Base-by-base conservation (phyloP, 2,888 invertebrate species). In the Biston stratarius region DNA sequence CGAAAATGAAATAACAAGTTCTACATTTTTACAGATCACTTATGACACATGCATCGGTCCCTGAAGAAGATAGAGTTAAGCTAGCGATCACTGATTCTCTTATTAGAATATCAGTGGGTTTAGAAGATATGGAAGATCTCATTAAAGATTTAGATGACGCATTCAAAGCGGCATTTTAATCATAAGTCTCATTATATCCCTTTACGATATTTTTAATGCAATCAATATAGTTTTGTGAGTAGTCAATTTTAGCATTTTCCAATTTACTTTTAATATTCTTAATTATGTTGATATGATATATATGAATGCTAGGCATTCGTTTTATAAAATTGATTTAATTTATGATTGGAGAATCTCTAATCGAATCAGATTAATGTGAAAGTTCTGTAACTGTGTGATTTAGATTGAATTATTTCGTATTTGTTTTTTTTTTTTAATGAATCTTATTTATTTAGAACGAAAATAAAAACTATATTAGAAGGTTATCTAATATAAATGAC, bases 11-110 rank as follows among this genome's bases (percentile, higher is more conserved):
- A 38, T 40, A 52, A 55, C 59, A 38, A 33, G 49, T 61, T 64
- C 51, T 57, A 15, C 42, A 57, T 48, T 66, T 79, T 24, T 93
- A 44, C 85, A 97, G 97, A 70, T 96, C 96, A 33, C 87, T 98
- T 36, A 99, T 99, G 99, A 99, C 99, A 0, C 99, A 99, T 84
- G 97, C 98, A 0, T 97, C 98, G 0, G 96, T 99, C 38, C 97
- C 98, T 0, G 95, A 94, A 62, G 96, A 96, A 52, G 96, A 97
- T 72, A 94, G 98, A 70, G 90, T 86, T 36, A 91, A 93, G 70
- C 94, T 98, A 38, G 97, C 97, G 12, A 98, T 99, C 72, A 96
- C 96, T 0, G 97, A 98, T 83, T 96, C 96, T 45, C 94, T 99
- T 34, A 95, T 99, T 61, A 95, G 99, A 72, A 88, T 99, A 38